Percentiles rank a stretch among this genome's conserved stretches.
Conservation (phyloP, 2,797 vertebrate species). For the Acanthornis magna region DNA sequence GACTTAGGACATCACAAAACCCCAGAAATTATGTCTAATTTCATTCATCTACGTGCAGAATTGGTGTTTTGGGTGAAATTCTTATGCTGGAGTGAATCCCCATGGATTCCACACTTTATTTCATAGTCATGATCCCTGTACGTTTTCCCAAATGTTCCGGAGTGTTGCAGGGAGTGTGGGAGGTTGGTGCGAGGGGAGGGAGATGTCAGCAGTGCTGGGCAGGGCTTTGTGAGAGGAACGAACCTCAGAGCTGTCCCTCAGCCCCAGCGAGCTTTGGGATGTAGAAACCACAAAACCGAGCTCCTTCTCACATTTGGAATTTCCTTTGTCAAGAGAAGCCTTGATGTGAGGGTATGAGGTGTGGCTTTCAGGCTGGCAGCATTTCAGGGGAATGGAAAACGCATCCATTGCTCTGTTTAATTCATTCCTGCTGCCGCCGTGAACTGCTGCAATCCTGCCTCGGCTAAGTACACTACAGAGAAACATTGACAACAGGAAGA, state of each 20-base stretch:
- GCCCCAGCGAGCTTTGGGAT: not conserved
- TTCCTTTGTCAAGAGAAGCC: not conserved
- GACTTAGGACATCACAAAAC: not conserved
- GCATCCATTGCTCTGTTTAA: not conserved
- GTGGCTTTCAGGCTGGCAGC: not conserved
- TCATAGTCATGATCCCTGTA: not conserved
- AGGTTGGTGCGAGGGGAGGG: no score
- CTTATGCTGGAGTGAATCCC: not conserved
- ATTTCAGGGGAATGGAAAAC: not conserved
- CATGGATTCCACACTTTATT: not conserved
- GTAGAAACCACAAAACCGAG: not conserved
- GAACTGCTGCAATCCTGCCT: not conserved
- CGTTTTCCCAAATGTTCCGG: not conserved
- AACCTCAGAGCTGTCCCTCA: not conserved
- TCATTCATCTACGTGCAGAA: accelerated
- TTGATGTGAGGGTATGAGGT: not conserved
- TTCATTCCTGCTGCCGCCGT: not conserved
- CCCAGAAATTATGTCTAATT: not conserved
- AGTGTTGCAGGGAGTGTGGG: no score
- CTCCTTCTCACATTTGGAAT: not conserved
- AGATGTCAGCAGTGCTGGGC: not conserved
- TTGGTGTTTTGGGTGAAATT: not conserved
- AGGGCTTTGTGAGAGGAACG: not conserved
- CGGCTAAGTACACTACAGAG: not conserved
- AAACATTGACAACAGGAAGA: not conserved